A percentile compares a stretch with the other conserved stretches of the same genome.
Evolutionary conservation across 2,888 invertebrate species (phyloP).

Genomic region (Drosophila suboccidentalis): DNA sequence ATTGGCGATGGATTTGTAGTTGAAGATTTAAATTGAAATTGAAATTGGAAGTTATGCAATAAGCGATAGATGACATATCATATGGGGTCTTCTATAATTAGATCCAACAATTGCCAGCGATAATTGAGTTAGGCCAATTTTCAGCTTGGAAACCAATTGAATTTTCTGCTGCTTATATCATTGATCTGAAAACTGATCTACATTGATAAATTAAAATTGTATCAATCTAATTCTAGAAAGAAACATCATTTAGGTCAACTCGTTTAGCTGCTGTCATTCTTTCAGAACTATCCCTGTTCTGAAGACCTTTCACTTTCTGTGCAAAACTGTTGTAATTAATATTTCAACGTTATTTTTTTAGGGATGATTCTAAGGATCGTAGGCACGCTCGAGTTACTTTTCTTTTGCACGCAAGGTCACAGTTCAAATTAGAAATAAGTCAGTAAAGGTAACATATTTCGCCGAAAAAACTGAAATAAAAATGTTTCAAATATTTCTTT

Average conservation of each 20-base stretch:
- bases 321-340: slow-evolving; percentile 59
- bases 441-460: slow-evolving; percentile 41
- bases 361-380: slow-evolving; percentile 45
- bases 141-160: slow-evolving; percentile 15
- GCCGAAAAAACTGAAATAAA: slow-evolving; percentile 44
- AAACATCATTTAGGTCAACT: slow-evolving; percentile 37
- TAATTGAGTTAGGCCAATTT: slow-evolving; percentile 64
- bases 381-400: slow-evolving; percentile 70
- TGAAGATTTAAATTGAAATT: slow-evolving; percentile 12
- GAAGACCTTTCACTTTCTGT: slow-evolving; percentile 38
- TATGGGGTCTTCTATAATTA: slow-evolving; percentile 59
- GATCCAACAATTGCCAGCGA: slow-evolving; percentile 37
- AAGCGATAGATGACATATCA: slow-evolving; percentile 50
- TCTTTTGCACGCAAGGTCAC: slow-evolving; percentile 56
- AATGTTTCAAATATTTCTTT: slow-evolving; percentile 50
- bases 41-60: slow-evolving; percentile 53
- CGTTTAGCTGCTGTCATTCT: slow-evolving; percentile 17
- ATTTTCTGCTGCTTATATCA: no score
- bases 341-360: slow-evolving; percentile 51
- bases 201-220: slow-evolving; percentile 15
- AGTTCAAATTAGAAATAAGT: slow-evolving; percentile 59
- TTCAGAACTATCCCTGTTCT: background rate
- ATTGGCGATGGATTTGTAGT: slow-evolving; percentile 59
- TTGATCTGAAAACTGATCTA: slow-evolving; percentile 22
- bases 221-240: background rate